Conservation (phyloP, 2,888 invertebrate genomes). For the Stegophylla sp. region DNA sequence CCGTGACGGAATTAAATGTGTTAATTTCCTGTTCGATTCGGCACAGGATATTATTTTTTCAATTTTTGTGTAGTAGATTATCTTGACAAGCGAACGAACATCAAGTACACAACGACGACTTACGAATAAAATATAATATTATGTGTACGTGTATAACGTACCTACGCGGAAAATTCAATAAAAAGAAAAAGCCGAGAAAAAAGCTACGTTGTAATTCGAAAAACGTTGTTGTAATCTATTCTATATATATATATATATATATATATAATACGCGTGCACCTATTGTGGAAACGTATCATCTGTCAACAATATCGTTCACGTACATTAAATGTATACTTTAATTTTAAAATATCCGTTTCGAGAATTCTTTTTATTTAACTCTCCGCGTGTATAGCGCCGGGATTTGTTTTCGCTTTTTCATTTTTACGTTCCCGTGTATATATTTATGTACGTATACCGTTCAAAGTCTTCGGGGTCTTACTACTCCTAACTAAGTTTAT, state of each 20-base stretch:
- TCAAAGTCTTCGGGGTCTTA: neutral
- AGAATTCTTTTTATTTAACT: neutral
- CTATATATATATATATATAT: neutral
- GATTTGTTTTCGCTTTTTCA: neutral
- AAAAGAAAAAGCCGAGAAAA: neutral
- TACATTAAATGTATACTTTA: neutral
- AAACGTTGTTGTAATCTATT: neutral
- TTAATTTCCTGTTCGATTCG: constrained; percentile 19
- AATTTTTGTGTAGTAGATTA: neutral
- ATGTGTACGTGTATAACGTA: neutral
- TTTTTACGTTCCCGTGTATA: too few species aligned
- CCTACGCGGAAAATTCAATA: neutral
- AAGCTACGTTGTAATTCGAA: neutral
- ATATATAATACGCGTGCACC: neutral
- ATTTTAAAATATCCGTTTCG: neutral
- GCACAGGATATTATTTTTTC: neutral
- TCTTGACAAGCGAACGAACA: neutral
- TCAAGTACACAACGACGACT: neutral
- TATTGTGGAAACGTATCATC: neutral
- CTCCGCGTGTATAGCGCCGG: neutral
- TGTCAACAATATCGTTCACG: neutral
- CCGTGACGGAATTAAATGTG: neutral
- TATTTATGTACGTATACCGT: neutral
- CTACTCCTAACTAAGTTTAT: neutral
- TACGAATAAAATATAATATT: neutral